phyloP scores from a whole-genome alignment of 1,140 invertebrate species.

The Zelostemma sp. region DNA sequence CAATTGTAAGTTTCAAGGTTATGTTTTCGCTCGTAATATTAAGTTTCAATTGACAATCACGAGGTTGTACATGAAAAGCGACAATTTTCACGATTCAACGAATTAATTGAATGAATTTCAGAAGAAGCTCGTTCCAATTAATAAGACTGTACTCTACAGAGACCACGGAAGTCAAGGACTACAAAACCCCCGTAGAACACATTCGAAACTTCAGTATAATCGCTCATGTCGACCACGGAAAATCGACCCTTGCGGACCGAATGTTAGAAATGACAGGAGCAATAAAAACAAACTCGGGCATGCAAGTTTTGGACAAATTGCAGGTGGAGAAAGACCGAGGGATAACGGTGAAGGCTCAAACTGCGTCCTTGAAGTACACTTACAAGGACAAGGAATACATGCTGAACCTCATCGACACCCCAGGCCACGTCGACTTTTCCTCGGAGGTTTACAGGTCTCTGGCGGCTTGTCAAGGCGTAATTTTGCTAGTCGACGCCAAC shows the following conservation, averaged over 20 bases:
- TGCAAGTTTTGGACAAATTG: constrained; percentile 89
- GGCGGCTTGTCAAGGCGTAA: constrained; percentile 93
- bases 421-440: constrained; percentile 98
- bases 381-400: constrained; percentile 79
- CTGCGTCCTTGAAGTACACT: constrained; percentile 88
- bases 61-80: too few relatives aligned
- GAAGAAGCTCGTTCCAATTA: constrained; percentile 7
- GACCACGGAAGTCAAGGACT: constrained; percentile 34
- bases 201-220: constrained; percentile 97
- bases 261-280: constrained; percentile 91
- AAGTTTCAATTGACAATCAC: too few relatives aligned
- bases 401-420: constrained; percentile 98
- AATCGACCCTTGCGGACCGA: constrained; percentile 95
- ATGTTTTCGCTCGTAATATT: too few relatives aligned
- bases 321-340: constrained; percentile 95
- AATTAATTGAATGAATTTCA: constrained; percentile 13
- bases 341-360: constrained; percentile 99
- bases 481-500: constrained; percentile 96
- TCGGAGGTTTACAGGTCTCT: constrained; percentile 96
- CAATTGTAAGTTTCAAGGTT: not conserved
- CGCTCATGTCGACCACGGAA: constrained; percentile 98
- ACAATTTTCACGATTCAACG: too few relatives aligned
- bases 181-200: constrained; percentile 73
- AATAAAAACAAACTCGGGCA: constrained; percentile 77
- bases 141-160: constrained; percentile 40